Base-by-base conservation (phyloP, 2,113 vertebrate genomes). In the Mustela nigripes region DNA sequence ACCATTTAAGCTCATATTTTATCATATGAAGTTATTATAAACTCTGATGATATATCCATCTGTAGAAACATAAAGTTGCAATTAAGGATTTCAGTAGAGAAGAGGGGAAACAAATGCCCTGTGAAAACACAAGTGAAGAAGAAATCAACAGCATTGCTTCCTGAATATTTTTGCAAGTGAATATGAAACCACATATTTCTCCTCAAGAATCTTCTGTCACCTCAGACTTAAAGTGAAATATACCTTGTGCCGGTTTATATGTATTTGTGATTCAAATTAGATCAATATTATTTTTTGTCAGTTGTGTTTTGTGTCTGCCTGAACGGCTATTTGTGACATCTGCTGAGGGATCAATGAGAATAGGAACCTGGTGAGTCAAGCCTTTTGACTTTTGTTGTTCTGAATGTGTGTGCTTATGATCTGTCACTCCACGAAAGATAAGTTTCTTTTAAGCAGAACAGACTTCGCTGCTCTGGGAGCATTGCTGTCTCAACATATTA, bases 81-180 rank as follows among this genome's bases (percentile, higher is more conserved):
- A 83, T 39, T 42, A 65, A 36, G 42, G 12, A 65, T 65, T 83
- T 91, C 63, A 50, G 9, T 19, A 90, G 45, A 65, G 33, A 74
- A 95, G 9, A 14, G 26, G 8, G 31, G 62, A 63, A 69, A 36
- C 28, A 9, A 36, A 71, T 28, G 15, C 8, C 22, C 67, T 26
- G 1, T 60, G 26, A 50, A 85, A 97, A 82, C 45, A 78, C 3
- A 63, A 48, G 3, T 74, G 53, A 91, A 94, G 26, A 81, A 91
- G 95, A 22, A 62, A 92, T 87, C 67, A 48, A 1, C 18, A 6
- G 7, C 22, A 24, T 33, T 86, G 10, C 9, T 86, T 76, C 48
- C 16, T 90, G 56, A 81, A 86, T 76, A 96, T 90, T 90, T 90
- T 90, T 96, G 33, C 53, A 91, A 80, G 80, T 84, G 39, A 91